Base-by-base conservation (phyloP, 2,797 vertebrate species). In the Cirrhinus molitorella region DNA sequence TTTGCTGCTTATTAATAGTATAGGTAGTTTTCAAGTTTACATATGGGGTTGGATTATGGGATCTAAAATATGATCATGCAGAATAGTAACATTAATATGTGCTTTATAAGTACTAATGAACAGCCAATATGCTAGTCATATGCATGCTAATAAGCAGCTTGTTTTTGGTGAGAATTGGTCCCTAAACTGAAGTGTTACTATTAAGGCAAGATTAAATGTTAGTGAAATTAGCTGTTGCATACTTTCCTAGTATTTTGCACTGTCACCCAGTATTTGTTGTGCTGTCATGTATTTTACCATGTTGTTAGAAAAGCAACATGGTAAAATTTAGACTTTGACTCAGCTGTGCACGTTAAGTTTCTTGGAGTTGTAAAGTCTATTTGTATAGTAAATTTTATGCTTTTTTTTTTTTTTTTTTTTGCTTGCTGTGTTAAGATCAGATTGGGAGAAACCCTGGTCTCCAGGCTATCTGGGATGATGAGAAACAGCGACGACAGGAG, bases 381-480 rank as follows among this genome's bases (percentile, higher is more conserved):
- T 75, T 75, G 21, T 57, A 6, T 31, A 11, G 59, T 63, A 0
- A 14, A 34, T 43, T 47, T 17, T 45, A 31, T 61, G 9, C 2
- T 17, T 59, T 37, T n/a, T 5, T 25, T 9, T n/a, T 12, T 13
- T 47, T 28, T n/a, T 57, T 34, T 5, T 59, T 14, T 43, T 70
- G 21, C 34, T 17, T 63, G 10, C 16, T 85, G 72, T 85, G 90
- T 94, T 83, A 90, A 99, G 98, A 93, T 95, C 97, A 98, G 90
- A 96, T 98, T 84, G 97, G 97, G 87, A 96, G 93, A 89, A 99
- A 99, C 87, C 98, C 98, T 8, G 98, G 98, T 51, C 95, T 99
- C 23, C 97, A 98, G 90, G 96, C 96, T 81, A 99, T 99, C 92
- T 99, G 98, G 98, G 98, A 99, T 91, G 98, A 99, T 79, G 98